Evolutionary conservation across 2,113 vertebrate genomes (phyloP), one percentile per base, ranked within the genome.

Genomic region (Sclerurus mexicanus): DNA sequence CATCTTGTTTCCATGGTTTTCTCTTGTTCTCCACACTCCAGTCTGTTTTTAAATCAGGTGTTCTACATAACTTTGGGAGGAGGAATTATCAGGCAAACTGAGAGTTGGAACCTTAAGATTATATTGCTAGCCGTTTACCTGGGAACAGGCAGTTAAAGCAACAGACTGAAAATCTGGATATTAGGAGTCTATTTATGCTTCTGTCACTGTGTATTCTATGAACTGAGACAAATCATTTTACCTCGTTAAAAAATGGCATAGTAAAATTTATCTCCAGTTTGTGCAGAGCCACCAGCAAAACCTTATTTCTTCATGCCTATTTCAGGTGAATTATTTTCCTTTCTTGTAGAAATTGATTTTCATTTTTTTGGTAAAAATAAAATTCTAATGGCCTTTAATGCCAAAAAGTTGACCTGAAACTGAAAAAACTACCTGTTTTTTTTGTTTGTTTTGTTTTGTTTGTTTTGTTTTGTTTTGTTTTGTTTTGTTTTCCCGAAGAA

Each of bases 1-100:
- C 76, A 64, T 94, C 93, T 66, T 79, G 89, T 95, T 95, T 95
- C 95, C 95, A 96, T 97, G 96, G 92, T 96, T 96, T 96, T 92
- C 93, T 89, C 80, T 87, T 91, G 73, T 90, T 93, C 59, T 88
- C 66, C 37, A 87, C 52, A 59, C 69, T 73, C 35, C 31, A 71
- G 62, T 46, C 82, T 91, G 87, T 80, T 94, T 91, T 90, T 84
- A 92, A 87, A 85, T 74, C 0, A 2, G 17, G 30, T 67, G 44
- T 87, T 90, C 74, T 80, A 59, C 42, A 49, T 84, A 87, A 63
- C 39, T 63, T 84, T 44, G 39, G 68, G 44, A 81, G 73, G 24
- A 89, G 52, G 21, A 78, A 82, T 78, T 75, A 56, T 82, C 67
- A 76, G 53, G 31, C 60, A 73, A 39, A 30, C 24, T 18, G 78